Evolutionary conservation across 37 sponge, comb jelly and placozoan genomes (phyloP), one percentile per base, ranked within the genome.

Genomic region (Aplysina aerophoba): DNA sequence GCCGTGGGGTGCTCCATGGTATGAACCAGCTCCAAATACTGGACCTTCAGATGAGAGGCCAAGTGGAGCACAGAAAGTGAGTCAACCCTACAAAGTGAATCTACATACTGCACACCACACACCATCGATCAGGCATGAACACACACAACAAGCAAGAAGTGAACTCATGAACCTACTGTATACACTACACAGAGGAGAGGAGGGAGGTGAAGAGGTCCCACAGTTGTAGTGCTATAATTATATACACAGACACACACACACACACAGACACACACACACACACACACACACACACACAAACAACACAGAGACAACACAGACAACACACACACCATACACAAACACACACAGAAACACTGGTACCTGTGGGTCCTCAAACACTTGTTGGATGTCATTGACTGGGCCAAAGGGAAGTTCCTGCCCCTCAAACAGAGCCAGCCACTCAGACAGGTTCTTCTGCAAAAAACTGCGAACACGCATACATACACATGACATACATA

Each of bases 321-420:
- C 24, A 55, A 40, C 17, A 39, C 40, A n/a, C 24, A 78, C 40
- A 25, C 41, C 38, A 24, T 13, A 78, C 79, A 78, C 79, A 78
- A 35, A 25, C 24, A 78, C 55, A 38, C 79, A 78, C 34, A 73
- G 6, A 44, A 85, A 21, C 28, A 84, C 20, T 4, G 37, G 38
- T 36, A 92, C 89, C 59, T 92, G 90, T 1, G 84, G 84, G 55
- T 92, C 93, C 35, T 59, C 37, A 63, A 92, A 89, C 15, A 90
- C 90, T 27, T 89, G 81, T 65, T 83, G 55, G 21, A 92, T 41
- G 22, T 64, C 57, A 75, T 92, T 89, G 4, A 92, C 79, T 20
- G 93, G 93, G n/a, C 93, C 90, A 79, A 83, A 86, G 37, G 90
- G 84, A 28, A 92, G 60, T 5, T 54, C 28, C 16, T 41, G 59